Evolutionary conservation across 1,140 invertebrate species (phyloP), one percentile per base, ranked within the genome.

Genomic region (Drosophila ogumai): DNA sequence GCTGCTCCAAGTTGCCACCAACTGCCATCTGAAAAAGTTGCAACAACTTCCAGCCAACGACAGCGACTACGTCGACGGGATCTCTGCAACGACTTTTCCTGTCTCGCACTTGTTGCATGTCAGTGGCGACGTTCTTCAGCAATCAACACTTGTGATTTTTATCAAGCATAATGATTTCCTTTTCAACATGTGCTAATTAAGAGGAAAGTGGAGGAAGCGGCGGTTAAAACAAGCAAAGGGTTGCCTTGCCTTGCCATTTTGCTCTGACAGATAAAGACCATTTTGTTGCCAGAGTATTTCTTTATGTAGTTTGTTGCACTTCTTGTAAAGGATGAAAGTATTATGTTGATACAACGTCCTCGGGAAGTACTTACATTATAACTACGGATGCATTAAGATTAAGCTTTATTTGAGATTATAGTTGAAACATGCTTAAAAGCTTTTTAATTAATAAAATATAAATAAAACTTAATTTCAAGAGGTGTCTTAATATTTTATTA

Each of bases 81-180:
- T 82, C 79, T 76, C 79, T 76, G 65, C 57, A 61, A 75, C 72
- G 81, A 82, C 78, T 87, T 90, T 90, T 90, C 85, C 85, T 90
- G 85, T 85, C 77, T 81, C 65, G 74, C 85, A 87, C 76, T 82
- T 88, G 84, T 77, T 87, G 82, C 74, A 79, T 79, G 75, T 72
- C 75, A 64, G 54, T 44, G 49, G 63, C 63, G 74, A 79, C 75
- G 75, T 79, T 72, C 75, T 79, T 72, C 65, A 66, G 84, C 84
- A 87, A 79, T 90, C 84, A 88, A 88, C 85, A 88, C 84, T 88
- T 88, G 85, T 88, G 84, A 88, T 88, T 88, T 88, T 88, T 88
- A 88, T 88, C 84, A 85, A 80, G 73, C 84, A 84, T 88, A 88
- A 88, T 88, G 84, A 90, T 88, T 88, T 88, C 84, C 84, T 88